Conservation (phyloP, 2,113 vertebrate species). For the Brachyhypopomus occidentalis region DNA sequence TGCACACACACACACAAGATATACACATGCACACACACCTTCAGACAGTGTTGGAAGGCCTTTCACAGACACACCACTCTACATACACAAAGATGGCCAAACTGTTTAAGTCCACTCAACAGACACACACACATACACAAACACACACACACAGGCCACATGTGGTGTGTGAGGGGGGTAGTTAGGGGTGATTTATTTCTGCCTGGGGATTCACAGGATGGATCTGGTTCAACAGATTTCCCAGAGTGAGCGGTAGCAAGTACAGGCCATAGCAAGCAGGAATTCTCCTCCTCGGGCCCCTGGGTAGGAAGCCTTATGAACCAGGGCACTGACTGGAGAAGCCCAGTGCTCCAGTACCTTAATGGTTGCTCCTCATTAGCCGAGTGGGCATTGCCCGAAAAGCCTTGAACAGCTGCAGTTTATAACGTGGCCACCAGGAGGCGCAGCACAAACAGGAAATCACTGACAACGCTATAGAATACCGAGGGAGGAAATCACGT, state of each 20-base stretch:
- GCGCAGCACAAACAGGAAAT: conserved; percentile 47
- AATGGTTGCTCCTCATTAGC: too few relatives aligned
- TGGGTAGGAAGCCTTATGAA: too few relatives aligned
- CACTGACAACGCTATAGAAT: background rate
- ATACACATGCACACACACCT: conserved; percentile 32
- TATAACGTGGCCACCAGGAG: conserved; percentile 46
- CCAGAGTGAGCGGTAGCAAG: conserved; percentile 63
- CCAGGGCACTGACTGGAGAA: background rate
- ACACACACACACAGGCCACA: conserved; percentile 20
- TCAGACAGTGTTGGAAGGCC: background rate
- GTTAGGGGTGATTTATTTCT: conserved; percentile 66
- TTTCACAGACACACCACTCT: conserved; percentile 11
- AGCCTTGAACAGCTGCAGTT: background rate
- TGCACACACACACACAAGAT: background rate
- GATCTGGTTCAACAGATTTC: conserved; percentile 63
- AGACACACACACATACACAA: conserved; percentile 30
- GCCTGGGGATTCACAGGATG: conserved; percentile 59
- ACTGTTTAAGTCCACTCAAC: conserved; percentile 24
- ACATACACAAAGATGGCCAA: conserved; percentile 17
- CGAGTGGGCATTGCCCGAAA: too few relatives aligned
- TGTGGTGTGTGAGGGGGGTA: conserved; percentile 62
- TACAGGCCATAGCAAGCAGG: conserved; percentile 62
- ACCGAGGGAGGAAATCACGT: background rate
- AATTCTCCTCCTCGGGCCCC: conserved; percentile 59
- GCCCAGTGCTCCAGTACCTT: too few relatives aligned